Base-by-base conservation (phyloP, 1,140 invertebrate species). In the Pachypsylla venusta region DNA sequence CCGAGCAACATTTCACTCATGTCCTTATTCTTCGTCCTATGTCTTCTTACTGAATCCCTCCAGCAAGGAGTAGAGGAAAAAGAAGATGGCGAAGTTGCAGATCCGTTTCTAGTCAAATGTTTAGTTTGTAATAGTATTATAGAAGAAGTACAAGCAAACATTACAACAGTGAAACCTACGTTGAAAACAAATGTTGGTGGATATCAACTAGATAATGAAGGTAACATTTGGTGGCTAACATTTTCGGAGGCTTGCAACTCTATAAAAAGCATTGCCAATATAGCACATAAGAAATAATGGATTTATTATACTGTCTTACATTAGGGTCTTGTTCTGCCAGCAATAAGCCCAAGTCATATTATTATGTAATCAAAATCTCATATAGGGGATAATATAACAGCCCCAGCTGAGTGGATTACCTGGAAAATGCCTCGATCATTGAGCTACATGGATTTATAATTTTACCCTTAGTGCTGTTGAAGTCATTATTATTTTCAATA, bases 201-300 rank as follows among this genome's bases (percentile, higher is more conserved):
- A 30, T 61, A 58, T 59, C 59, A 59, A 19, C 22, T 63, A n/a
- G 62, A 63, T 16, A 60, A 56, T n/a, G 24, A 61, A 22, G 62
- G 62, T 19, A 30, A 63, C 19, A 39, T 56, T 19, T n/a, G 13
- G 2, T 24, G 56, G 30, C 24, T 25, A n/a, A 40, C 26, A n/a
- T 10, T 10, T 35, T 35, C n/a, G 30, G n/a, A n/a, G 30, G 30
- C 7, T 35, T 35, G n/a, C 30, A 7, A 35, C n/a, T 35, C n/a
- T 35, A 35, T 7, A 35, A 10, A 10, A 7, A 35, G n/a, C 7
- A n/a, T 35, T 35, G 30, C n/a, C 30, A 35, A 35, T 35, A n/a
- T 7, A n/a, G n/a, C n/a, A n/a, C n/a, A n/a, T 35, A 7, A 10
- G 7, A 35, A 35, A 35, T 10, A 35, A 35, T 35, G 30, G 30